These are phyloP conservation scores for Phoenicopterus ruber DNA, from an alignment of 2,113 vertebrate species.

Conservation along the genomic window DNA sequence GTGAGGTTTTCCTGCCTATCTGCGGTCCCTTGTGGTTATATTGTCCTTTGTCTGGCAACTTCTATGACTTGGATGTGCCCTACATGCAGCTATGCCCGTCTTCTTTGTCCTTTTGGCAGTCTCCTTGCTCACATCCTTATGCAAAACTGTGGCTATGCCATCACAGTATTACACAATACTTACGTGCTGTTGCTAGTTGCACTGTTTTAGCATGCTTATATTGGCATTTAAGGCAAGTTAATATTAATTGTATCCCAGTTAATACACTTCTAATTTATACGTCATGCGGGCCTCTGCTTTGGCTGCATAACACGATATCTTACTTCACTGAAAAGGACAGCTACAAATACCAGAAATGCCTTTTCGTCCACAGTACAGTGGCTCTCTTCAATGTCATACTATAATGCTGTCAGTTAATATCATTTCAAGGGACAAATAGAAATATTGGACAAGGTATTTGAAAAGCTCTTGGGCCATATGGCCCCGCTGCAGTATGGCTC, in stretches of 20 bases:
- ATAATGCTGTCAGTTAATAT: not conserved
- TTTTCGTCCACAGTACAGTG: not conserved
- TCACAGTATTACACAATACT: not conserved
- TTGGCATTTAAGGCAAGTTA: not conserved
- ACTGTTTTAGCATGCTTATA: not conserved
- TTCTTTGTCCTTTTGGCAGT: not conserved
- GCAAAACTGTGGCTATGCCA: not conserved
- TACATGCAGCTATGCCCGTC: not conserved
- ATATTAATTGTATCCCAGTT: not conserved
- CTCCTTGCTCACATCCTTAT: not conserved
- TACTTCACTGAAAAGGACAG: not conserved
- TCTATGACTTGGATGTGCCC: not conserved
- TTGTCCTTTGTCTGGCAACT: not conserved
- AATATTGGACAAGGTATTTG: not conserved
- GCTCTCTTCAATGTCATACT: not conserved
- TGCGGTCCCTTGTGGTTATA: not conserved
- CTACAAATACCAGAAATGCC: not conserved
- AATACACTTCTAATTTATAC: not conserved
- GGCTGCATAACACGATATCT: not conserved
- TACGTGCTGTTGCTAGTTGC: not conserved
- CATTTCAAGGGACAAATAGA: not conserved
- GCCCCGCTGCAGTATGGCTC: no score
- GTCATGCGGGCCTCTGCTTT: not conserved
- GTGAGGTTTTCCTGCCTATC: not conserved
- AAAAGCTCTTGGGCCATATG: not conserved